phyloP scores from a whole-genome alignment of 1,140 invertebrate genomes.

The Copidosoma floridanum region DNA sequence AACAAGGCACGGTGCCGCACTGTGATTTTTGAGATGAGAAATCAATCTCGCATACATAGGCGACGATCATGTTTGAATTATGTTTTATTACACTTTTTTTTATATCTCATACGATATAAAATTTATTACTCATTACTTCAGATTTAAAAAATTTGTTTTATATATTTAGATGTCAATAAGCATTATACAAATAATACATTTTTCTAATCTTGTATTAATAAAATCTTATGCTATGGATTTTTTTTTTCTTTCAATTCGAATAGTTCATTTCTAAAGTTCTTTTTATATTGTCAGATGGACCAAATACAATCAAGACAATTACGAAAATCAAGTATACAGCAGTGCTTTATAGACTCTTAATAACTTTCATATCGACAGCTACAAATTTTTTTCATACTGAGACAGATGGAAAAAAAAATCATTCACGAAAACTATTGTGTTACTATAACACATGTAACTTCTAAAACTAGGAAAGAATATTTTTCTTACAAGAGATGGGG shows the following conservation, averaged over 20 bases:
- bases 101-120: constrained; percentile 9
- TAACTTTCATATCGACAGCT: constrained; percentile 24
- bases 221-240: no score
- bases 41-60: constrained; percentile 20
- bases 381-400: constrained; percentile 13
- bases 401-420: constrained; percentile 10
- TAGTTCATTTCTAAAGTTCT: constrained; percentile 5
- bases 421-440: background rate
- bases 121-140: background rate
- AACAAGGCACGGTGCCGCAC: constrained; percentile 42
- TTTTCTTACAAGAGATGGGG: constrained; percentile 25
- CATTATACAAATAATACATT: no score
- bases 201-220: no score
- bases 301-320: constrained; percentile 21
- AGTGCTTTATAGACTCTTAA: constrained; percentile 13
- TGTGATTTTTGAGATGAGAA: constrained; percentile 51
- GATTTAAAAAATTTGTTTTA: no score
- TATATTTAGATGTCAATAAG: no score
- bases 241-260: no score
- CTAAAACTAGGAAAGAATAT: constrained; percentile 17
- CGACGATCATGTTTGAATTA: constrained; percentile 21
- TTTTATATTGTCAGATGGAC: constrained; percentile 17
- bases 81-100: constrained; percentile 14
- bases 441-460: constrained; percentile 15
- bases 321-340: constrained; percentile 8